Evolutionary conservation across 2,888 invertebrate species (phyloP).

Genomic region (Rhaphigaster nebulosa): DNA sequence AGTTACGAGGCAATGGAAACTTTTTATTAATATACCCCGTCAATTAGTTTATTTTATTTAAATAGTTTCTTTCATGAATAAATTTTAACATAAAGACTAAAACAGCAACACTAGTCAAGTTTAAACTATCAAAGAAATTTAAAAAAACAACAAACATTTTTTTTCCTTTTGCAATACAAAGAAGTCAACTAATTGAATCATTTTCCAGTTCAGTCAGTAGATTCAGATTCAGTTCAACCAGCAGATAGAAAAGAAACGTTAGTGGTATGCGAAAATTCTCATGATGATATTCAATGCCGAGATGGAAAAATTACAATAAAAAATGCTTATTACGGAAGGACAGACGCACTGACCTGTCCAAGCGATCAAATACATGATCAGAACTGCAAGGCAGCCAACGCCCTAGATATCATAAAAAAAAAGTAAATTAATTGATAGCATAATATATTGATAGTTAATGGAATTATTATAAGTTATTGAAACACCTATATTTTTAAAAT

Average conservation of each 20-base stretch:
- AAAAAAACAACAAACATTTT: too few species aligned
- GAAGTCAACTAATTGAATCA: neutral
- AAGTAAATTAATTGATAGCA: neutral
- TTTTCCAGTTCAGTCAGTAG: neutral
- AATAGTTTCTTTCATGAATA: too few species aligned
- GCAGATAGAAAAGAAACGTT: neutral
- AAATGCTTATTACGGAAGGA: neutral
- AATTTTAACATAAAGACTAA: too few species aligned
- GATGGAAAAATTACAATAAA: neutral
- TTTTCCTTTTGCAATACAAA: neutral
- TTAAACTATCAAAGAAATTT: too few species aligned
- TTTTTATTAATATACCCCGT: too few species aligned
- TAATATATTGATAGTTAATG: too few species aligned
- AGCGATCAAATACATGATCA: neutral
- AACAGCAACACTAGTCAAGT: too few species aligned
- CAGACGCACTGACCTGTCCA: neutral
- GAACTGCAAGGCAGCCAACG: neutral
- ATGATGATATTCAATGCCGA: neutral
- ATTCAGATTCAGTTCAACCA: neutral
- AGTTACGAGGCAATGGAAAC: too few species aligned
- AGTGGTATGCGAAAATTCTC: neutral
- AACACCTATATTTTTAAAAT: too few species aligned
- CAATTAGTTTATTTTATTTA: too few species aligned
- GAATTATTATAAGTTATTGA: too few species aligned
- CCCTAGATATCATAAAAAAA: neutral